phyloP scores from a whole-genome alignment of 2,797 vertebrate genomes.

The Neopelma chrysocephalum region DNA sequence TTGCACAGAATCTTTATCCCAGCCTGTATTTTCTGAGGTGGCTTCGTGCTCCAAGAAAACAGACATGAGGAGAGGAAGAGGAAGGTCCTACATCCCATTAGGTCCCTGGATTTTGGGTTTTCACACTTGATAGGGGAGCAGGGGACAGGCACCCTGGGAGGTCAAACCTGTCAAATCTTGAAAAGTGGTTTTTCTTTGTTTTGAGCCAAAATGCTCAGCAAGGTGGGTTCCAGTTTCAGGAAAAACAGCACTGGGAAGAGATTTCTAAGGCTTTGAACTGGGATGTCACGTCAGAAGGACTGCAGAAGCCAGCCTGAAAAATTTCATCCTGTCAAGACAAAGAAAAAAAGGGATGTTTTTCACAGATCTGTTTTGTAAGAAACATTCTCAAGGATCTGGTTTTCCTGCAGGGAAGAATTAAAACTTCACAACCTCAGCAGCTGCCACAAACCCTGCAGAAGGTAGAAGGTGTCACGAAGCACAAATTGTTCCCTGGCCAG shows the following conservation, averaged over 20 bases:
- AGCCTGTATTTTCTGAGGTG: background rate
- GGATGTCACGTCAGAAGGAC: background rate
- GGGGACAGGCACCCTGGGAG: background rate
- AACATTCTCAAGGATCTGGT: background rate
- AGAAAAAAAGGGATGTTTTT: background rate
- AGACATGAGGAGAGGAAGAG: background rate
- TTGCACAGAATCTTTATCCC: background rate
- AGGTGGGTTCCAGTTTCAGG: background rate
- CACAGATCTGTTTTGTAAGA: background rate
- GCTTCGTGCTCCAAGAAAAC: background rate
- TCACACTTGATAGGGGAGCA: background rate
- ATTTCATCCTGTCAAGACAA: background rate
- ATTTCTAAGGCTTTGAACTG: background rate
- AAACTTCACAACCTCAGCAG: background rate
- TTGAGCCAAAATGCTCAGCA: background rate
- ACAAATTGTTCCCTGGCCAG: background rate
- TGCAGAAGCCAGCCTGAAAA: background rate
- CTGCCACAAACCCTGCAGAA: background rate
- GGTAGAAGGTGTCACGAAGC: background rate
- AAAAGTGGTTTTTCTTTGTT: background rate
- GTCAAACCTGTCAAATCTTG: background rate
- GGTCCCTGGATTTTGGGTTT: background rate
- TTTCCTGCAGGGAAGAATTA: background rate
- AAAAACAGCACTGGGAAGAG: background rate
- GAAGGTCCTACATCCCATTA: background rate